phyloP scores from a whole-genome alignment of 2,113 vertebrate genomes.

The Brienomyrus longianalis region DNA sequence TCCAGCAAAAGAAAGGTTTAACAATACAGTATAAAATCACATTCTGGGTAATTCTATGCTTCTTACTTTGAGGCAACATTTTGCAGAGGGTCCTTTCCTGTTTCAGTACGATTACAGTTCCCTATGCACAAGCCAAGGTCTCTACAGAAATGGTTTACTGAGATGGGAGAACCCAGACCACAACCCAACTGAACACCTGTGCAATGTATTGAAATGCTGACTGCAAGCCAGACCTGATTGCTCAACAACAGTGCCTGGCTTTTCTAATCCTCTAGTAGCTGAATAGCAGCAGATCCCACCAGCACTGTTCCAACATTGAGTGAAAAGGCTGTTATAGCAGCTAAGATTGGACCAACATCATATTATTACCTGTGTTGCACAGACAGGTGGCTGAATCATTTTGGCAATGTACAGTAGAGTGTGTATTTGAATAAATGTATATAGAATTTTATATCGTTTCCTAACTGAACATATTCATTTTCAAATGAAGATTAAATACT shows the following conservation, averaged over 20 bases:
- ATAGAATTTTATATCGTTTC: neutral
- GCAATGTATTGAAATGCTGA: neutral
- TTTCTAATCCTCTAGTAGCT: neutral
- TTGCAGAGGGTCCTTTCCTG: neutral
- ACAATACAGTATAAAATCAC: neutral
- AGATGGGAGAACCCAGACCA: neutral
- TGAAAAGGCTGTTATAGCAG: neutral
- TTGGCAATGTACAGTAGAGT: neutral
- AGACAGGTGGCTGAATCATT: neutral
- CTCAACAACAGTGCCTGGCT: neutral
- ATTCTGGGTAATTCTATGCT: neutral
- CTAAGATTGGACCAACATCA: neutral
- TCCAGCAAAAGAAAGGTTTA: neutral
- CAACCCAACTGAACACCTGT: neutral
- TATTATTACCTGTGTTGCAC: neutral
- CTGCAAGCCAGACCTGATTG: neutral
- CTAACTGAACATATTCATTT: neutral
- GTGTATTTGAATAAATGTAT: neutral
- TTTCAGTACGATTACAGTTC: neutral
- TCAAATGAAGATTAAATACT: neutral
- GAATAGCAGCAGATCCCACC: neutral
- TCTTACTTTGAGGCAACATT: neutral
- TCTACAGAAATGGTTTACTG: neutral
- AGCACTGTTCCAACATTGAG: neutral
- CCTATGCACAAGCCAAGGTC: neutral